Evolutionary conservation across 2,797 vertebrate species (phyloP).

Genomic region (Hippopotamyrus pictus): DNA sequence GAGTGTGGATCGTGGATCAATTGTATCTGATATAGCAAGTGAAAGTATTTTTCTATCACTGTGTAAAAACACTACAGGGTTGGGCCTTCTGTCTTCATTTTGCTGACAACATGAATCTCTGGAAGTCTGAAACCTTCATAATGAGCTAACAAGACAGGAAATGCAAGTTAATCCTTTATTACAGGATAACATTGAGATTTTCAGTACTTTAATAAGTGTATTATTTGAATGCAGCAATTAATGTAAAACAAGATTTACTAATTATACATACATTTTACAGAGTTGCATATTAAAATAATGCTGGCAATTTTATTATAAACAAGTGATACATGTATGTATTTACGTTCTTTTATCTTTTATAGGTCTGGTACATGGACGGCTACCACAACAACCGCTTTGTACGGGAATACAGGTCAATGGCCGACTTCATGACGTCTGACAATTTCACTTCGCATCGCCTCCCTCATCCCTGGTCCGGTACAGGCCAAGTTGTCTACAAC

Average conservation of each 20-base stretch:
- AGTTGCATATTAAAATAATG: neutral
- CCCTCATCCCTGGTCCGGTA: conserved; percentile 92
- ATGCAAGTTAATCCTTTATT: neutral
- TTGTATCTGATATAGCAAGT: neutral
- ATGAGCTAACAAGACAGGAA: neutral
- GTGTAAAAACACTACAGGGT: neutral
- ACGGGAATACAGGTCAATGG: conserved; percentile 84
- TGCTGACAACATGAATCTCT: neutral
- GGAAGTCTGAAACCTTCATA: neutral
- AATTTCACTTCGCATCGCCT: conserved; percentile 95
- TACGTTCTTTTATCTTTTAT: neutral
- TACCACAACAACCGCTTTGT: conserved; percentile 97
- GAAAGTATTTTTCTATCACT: neutral
- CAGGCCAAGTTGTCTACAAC: conserved; percentile 92
- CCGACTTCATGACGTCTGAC: conserved; percentile 84
- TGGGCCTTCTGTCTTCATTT: neutral
- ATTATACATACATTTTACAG: neutral
- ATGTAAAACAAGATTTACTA: neutral
- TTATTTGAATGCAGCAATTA: neutral
- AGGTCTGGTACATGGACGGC: conserved; percentile 98
- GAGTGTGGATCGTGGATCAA: neutral
- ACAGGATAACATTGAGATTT: neutral
- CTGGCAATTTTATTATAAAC: neutral
- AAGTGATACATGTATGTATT: neutral
- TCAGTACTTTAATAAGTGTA: neutral